phyloP scores from a whole-genome alignment of 2,797 vertebrate species.

The Sebastes matsubarae region DNA sequence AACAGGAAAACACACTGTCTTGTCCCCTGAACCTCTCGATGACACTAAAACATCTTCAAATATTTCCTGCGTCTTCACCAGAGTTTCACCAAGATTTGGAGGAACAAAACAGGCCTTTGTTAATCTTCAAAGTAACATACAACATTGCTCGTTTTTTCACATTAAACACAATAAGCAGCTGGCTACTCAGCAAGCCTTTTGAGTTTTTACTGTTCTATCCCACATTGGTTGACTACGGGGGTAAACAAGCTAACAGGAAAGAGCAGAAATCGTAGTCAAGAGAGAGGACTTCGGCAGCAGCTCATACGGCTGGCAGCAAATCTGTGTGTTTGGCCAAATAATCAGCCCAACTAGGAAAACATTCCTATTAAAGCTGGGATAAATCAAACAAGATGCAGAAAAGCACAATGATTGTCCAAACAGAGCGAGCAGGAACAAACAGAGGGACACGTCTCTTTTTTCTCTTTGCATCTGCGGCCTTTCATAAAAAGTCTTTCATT shows the following conservation, averaged over 20 bases:
- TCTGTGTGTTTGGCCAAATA: slow-evolving; percentile 52
- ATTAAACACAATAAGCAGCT: slow-evolving; percentile 63
- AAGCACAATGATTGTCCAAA: slow-evolving; percentile 26
- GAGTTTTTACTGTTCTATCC: slow-evolving; percentile 53
- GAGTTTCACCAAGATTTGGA: slow-evolving; percentile 26
- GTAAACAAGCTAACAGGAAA: slow-evolving; percentile 39
- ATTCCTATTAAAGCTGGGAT: slow-evolving; percentile 45
- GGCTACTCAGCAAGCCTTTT: slow-evolving; percentile 46
- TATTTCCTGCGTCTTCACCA: slow-evolving; percentile 41
- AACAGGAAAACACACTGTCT: slow-evolving; percentile 5
- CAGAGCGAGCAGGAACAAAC: slow-evolving; percentile 8
- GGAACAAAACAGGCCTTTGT: slow-evolving; percentile 39
- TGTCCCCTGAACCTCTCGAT: background rate
- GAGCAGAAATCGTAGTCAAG: slow-evolving; percentile 7
- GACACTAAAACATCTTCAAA: slow-evolving; percentile 37
- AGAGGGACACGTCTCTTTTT: background rate
- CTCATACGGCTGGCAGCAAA: slow-evolving; percentile 35
- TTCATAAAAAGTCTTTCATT: background rate
- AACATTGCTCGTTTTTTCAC: slow-evolving; percentile 52
- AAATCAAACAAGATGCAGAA: slow-evolving; percentile 44
- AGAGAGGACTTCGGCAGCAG: slow-evolving; percentile 25
- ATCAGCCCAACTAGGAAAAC: slow-evolving; percentile 50
- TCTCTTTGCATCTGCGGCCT: background rate
- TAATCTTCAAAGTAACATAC: slow-evolving; percentile 58
- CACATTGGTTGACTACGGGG: slow-evolving; percentile 21